These are phyloP conservation scores for Rotaria magnacalcarata DNA, from an alignment of 2,888 invertebrate species.

Conservation along the genomic window DNA sequence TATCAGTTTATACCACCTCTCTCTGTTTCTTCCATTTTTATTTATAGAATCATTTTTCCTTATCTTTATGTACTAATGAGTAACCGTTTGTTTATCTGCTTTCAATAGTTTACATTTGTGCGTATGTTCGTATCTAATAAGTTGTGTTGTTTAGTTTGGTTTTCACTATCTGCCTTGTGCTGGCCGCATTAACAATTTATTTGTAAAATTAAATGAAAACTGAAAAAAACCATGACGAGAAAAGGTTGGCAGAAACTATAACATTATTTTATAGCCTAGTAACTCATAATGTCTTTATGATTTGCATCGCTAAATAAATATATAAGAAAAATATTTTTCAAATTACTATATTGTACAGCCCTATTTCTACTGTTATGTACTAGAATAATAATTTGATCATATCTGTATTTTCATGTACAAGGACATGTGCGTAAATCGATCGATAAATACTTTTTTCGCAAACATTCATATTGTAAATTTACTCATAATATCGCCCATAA, in stretches of 20 bases:
- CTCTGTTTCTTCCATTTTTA: not conserved
- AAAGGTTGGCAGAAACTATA: not conserved
- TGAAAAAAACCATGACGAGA: not conserved
- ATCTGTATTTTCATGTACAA: no score
- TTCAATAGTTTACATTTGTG: conserved; percentile 7
- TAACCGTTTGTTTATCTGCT: not conserved
- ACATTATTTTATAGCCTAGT: no score
- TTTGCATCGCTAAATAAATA: no score
- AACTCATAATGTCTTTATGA: no score
- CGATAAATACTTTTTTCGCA: no score
- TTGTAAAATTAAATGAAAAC: not conserved
- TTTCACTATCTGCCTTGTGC: not conserved
- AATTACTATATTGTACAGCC: no score
- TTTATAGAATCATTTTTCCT: not conserved
- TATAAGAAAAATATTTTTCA: no score
- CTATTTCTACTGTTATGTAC: no score
- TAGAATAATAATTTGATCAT: no score
- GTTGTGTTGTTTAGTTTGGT: not conserved
- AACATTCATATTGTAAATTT: no score
- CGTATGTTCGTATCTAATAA: not conserved
- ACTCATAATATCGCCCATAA: no score
- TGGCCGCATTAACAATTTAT: not conserved
- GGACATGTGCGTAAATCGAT: no score
- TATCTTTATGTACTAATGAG: not conserved
- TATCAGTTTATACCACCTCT: not conserved